phyloP scores from a whole-genome alignment of 2,888 invertebrate species.

The Drosophila putrida region DNA sequence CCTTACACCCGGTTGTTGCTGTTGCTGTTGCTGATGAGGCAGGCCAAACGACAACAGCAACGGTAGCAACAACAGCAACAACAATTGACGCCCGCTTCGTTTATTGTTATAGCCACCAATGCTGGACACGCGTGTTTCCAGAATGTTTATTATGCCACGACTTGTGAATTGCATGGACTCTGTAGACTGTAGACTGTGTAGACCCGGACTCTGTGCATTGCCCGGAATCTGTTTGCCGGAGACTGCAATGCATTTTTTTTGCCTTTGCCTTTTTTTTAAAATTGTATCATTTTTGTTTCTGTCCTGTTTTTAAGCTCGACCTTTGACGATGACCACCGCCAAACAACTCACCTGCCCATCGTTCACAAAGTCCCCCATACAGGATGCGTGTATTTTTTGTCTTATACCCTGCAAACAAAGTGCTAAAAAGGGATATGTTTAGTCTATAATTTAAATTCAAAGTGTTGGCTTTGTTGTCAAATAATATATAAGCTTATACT shows the following conservation, averaged over 20 bases:
- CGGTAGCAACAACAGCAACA: conserved; percentile 8
- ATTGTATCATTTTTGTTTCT: conserved; percentile 12
- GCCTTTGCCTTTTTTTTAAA: background rate
- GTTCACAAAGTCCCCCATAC: background rate
- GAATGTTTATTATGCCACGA: conserved; percentile 61
- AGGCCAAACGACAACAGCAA: conserved; percentile 20
- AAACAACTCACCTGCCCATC: conserved; percentile 66
- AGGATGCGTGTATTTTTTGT: conserved; percentile 3
- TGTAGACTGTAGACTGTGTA: conserved; percentile 21
- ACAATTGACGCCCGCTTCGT: conserved; percentile 45
- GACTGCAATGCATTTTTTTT: conserved; percentile 27
- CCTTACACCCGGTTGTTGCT: conserved; percentile 15
- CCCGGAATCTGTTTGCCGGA: background rate
- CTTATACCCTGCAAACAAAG: conserved; percentile 24
- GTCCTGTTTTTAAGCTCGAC: conserved; percentile 27
- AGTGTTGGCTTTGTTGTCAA: too few relatives aligned
- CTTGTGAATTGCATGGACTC: conserved; percentile 39
- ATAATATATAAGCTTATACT: too few relatives aligned
- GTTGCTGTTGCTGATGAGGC: conserved; percentile 23
- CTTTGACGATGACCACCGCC: conserved; percentile 40
- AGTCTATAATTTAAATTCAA: too few relatives aligned
- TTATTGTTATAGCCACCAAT: conserved; percentile 52
- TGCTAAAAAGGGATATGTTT: background rate
- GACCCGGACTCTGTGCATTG: conserved; percentile 29
- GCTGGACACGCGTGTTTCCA: conserved; percentile 54